Percentiles rank a stretch among this genome's conserved stretches.
Evolutionary conservation across 2,113 vertebrate species (phyloP).

Genomic region (Macrotis lagotis): DNA sequence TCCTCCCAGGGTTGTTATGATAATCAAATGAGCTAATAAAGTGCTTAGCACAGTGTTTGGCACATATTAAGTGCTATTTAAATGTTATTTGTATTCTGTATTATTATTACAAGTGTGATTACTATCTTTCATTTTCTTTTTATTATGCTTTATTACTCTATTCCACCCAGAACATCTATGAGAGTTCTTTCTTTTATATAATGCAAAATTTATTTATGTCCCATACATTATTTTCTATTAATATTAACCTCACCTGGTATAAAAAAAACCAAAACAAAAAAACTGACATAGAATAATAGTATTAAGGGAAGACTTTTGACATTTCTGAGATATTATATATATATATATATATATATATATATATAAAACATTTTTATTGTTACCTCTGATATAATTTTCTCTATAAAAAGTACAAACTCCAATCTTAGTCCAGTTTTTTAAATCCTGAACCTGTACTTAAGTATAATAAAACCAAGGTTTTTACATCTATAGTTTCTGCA

Average conservation of each 20-base stretch:
- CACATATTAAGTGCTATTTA: not conserved
- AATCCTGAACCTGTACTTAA: not conserved
- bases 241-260: not conserved
- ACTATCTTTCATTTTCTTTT: not conserved
- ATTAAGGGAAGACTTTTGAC: not conserved
- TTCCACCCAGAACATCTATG: not conserved
- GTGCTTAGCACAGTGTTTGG: too few relatives aligned
- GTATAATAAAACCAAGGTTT: not conserved
- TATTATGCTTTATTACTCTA: not conserved
- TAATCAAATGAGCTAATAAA: too few relatives aligned
- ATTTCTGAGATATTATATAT: not conserved
- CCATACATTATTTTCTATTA: not conserved
- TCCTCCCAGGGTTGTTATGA: too few relatives aligned
- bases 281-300: not conserved
- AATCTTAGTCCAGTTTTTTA: not conserved
- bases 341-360: too few relatives aligned
- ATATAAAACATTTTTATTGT: not conserved
- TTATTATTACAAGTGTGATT: not conserved
- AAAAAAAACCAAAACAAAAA: not conserved
- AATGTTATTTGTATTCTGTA: not conserved
- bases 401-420: not conserved
- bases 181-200: too few relatives aligned
- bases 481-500: too few relatives aligned
- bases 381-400: not conserved
- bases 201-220: too few relatives aligned